Conservation (phyloP, 2,113 vertebrate genomes). For the Strix aluco region DNA sequence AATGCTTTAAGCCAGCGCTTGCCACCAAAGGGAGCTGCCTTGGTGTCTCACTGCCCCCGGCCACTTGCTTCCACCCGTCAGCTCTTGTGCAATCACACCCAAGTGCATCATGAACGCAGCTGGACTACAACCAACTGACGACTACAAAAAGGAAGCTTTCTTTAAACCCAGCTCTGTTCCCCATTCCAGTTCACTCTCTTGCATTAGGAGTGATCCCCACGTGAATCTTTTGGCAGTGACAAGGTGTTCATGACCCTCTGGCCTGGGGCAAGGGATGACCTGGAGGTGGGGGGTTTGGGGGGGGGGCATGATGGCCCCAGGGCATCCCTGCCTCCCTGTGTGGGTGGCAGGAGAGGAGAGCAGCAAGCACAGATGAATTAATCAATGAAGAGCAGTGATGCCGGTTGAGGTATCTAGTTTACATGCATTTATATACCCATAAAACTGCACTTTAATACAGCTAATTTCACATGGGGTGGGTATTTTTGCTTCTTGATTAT, state of each 20-base stretch:
- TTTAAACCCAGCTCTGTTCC: not conserved
- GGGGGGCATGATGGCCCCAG: not conserved
- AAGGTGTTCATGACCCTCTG: not conserved
- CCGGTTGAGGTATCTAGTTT: not conserved
- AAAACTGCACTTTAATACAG: not conserved
- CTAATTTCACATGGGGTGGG: not conserved
- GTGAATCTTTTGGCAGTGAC: not conserved
- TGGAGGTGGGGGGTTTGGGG: not conserved
- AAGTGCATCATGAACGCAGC: not conserved
- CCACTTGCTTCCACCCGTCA: not conserved
- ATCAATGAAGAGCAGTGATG: not conserved
- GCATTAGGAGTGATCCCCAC: not conserved
- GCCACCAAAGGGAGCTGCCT: not conserved
- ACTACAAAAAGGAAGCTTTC: not conserved
- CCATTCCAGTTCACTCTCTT: not conserved
- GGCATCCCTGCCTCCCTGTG: not conserved
- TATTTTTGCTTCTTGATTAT: not conserved
- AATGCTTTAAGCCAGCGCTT: not conserved
- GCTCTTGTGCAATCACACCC: not conserved
- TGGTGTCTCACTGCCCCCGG: not conserved
- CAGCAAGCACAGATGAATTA: not conserved
- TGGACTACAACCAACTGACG: not conserved
- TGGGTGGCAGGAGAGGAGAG: not conserved
- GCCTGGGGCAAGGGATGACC: not conserved
- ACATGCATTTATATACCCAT: not conserved